phyloP scores from a whole-genome alignment of 2,113 vertebrate genomes.

The Corythornis madagascariensis region DNA sequence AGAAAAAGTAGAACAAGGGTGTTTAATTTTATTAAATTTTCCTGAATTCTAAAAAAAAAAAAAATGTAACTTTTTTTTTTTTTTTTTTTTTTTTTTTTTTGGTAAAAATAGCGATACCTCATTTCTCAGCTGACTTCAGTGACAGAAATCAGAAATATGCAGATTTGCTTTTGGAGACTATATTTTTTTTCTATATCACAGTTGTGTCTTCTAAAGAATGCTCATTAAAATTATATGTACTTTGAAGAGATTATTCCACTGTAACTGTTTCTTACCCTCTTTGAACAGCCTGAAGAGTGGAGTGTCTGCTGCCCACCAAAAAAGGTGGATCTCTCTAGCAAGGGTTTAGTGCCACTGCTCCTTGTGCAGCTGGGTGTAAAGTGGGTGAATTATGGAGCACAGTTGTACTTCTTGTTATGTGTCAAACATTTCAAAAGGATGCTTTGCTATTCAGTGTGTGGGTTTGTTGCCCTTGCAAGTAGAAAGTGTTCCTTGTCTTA shows the following conservation, averaged over 20 bases:
- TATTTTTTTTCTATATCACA: fast-evolving
- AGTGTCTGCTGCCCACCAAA: background rate
- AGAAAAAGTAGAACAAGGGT: no score
- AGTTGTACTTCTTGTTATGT: background rate
- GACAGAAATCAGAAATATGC: background rate
- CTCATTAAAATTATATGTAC: background rate
- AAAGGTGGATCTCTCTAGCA: background rate
- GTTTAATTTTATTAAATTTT: no score
- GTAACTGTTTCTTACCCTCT: background rate
- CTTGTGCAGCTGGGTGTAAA: background rate
- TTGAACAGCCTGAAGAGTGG: background rate
- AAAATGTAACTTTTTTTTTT: no score
- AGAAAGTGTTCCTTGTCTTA: background rate
- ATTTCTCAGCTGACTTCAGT: background rate
- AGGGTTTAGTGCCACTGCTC: background rate
- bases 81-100: no score
- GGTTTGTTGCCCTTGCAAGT: background rate
- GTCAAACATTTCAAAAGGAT: background rate
- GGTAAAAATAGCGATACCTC: background rate
- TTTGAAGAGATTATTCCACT: background rate
- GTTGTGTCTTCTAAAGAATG: background rate
- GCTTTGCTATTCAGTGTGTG: background rate
- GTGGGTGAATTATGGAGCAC: background rate
- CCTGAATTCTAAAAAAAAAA: background rate
- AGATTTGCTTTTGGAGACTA: background rate